Percentiles rank a stretch among this genome's conserved stretches.
Conservation (phyloP, 2,797 vertebrate genomes). For the Schizopygopsis pylzovi region DNA sequence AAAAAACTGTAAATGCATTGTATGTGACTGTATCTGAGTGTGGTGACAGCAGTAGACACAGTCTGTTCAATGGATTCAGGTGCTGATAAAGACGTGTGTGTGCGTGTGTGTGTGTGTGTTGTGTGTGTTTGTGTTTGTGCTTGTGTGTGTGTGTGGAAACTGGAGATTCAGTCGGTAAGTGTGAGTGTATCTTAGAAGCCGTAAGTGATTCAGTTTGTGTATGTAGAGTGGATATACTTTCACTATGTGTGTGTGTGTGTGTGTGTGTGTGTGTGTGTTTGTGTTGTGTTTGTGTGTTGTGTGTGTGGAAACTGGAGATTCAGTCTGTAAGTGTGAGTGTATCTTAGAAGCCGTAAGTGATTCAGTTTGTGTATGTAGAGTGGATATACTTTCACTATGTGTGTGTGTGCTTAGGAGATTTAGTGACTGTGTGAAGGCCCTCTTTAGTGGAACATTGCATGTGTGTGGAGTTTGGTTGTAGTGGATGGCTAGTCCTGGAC, state of each 20-base stretch:
- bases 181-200: too few species aligned
- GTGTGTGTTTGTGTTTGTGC: too few species aligned
- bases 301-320: conserved; percentile 12
- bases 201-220: too few species aligned
- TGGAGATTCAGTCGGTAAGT: too few species aligned
- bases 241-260: not conserved
- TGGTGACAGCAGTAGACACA: conserved; percentile 13
- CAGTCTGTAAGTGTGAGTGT: conserved; percentile 16
- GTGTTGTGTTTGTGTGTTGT: not conserved
- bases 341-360: conserved; percentile 19
- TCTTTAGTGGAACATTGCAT: conserved; percentile 49
- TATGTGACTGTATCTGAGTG: not conserved
- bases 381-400: conserved; percentile 42
- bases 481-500: conserved; percentile 83
- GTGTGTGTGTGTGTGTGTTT: conserved; percentile 5
- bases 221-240: too few species aligned
- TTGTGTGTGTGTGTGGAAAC: not conserved
- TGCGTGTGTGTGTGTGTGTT: not conserved
- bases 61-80: conserved; percentile 55
- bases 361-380: conserved; percentile 38
- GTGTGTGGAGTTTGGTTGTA: conserved; percentile 74
- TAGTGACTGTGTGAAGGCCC: conserved; percentile 52
- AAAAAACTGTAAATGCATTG: not conserved
- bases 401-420: conserved; percentile 49
- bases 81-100: conserved; percentile 33